Evolutionary conservation across 2,888 invertebrate species (phyloP), one percentile per base, ranked within the genome.

Genomic region (Neoscelio sp.): DNA sequence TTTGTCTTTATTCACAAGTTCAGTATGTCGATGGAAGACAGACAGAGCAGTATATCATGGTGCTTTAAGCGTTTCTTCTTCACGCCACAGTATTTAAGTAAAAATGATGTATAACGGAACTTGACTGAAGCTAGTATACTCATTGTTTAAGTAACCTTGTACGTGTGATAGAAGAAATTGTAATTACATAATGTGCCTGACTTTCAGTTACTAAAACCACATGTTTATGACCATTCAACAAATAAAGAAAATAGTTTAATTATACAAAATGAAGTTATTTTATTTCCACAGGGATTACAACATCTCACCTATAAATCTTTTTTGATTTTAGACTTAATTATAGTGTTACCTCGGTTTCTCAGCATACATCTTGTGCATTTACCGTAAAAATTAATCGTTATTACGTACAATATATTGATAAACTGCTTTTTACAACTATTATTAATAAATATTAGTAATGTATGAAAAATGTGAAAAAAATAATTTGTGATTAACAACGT

Each of bases 81-180:
- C 42, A 44, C 46, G 54, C 54, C 52, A 10, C n/a, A 15, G 50
- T 7, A 10, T 8, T n/a, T 28, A 10, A 20, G 30, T 52, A 50
- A 60, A 65, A 38, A 23, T 26, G 12, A 38, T n/a, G 35, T 23
- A 48, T 15, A 12, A 15, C 30, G 13, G 35, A 52, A 42, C 44
- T 38, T 17, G 40, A 13, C 17, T 7, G 35, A 23, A 40, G 26
- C 10, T 18, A 46, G 46, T 35, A 35, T 35, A 35, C 44, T 12
- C 33, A 62, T 81, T 78, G 77, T 80, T 82, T 80, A 73, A 76
- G 76, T 44, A 80, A 78, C 74, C 78, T 78, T 79, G 79, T 60
- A 68, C 70, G 54, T 76, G 79, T 82, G 71, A 77, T 79, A 76
- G 71, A 56, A 79, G 79, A 82, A 82, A 82, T 82, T 82, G 75